These are phyloP conservation scores for Melipona bicolor DNA, from an alignment of 2,888 invertebrate genomes.

Conservation along the genomic window DNA sequence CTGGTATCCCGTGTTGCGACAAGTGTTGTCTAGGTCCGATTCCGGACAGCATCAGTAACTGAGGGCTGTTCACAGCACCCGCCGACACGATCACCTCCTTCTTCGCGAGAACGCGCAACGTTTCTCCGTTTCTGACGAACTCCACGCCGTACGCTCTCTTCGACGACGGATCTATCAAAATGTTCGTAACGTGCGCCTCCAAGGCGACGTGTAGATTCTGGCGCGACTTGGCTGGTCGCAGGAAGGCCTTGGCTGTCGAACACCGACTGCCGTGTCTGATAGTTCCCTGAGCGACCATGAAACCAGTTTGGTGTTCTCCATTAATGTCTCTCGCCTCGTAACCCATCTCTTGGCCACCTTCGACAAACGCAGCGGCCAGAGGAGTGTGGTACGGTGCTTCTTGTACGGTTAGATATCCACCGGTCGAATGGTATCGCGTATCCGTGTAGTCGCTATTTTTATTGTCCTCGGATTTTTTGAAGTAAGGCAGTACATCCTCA, in stretches of 20 bases:
- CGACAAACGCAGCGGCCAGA: fast-evolving
- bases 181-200: background rate
- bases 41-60: background rate
- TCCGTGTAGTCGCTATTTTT: background rate
- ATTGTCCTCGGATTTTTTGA: slow-evolving; percentile 75
- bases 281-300: background rate
- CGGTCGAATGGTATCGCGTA: background rate
- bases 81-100: background rate
- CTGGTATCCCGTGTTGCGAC: background rate
- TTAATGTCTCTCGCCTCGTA: background rate
- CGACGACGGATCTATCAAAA: background rate
- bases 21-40: background rate
- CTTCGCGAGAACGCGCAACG: fast-evolving
- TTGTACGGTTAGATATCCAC: background rate
- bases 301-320: background rate
- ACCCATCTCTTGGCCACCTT: background rate
- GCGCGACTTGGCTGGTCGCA: background rate
- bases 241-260: background rate
- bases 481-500: slow-evolving; percentile 76
- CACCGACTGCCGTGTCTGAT: background rate
- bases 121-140: background rate
- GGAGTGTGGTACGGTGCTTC: background rate
- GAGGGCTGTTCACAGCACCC: background rate
- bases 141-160: background rate
- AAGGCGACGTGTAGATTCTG: background rate